Evolutionary conservation across 2,888 invertebrate genomes (phyloP), one percentile per base, ranked within the genome.

Genomic region (Apotomis turbidana): DNA sequence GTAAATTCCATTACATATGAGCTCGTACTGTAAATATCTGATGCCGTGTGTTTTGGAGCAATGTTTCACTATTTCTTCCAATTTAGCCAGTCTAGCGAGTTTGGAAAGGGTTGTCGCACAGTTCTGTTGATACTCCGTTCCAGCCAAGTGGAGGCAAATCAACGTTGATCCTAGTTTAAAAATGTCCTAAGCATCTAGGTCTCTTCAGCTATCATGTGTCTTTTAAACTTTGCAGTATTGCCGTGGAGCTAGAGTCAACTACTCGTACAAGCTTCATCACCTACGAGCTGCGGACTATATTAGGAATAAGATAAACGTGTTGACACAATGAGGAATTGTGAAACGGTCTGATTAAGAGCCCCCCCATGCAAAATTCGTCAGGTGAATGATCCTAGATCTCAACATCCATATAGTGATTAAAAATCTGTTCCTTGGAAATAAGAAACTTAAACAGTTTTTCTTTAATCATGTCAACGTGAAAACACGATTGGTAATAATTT

Each of bases 1-100:
- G 9, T 55, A 27, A 58, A 38, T 38, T 54, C 12, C 63, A 27
- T 9, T 5, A 9, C 57, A 15, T 27, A 27, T 27, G 44, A 55
- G 41, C 55, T 46, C 55, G 15, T 44, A 27, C 41, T 57, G 27
- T 46, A 57, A 66, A 66, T 44, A 64, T 64, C 54, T 55, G 44
- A 44, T 46, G 44, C 27, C 55, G n/a, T 36, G 57, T 66, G 54
- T 57, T 57, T 66, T 66, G 46, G 5, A 66, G 66, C 57, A 57
- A 66, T 66, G 66, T 66, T 66, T 57, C 55, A 66, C 66, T n/a
- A 57, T 57, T 66, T 55, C 66, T 66, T 66, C 66, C 66, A 66
- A 66, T 66, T 66, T 57, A 66, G 46, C n/a, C 66, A 66, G 66
- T 66, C 66, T 64, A 57, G 66, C 66, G 66, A 46, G 44, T 66